phyloP scores from a whole-genome alignment of 2,888 invertebrate genomes.

The Amiota communis region DNA sequence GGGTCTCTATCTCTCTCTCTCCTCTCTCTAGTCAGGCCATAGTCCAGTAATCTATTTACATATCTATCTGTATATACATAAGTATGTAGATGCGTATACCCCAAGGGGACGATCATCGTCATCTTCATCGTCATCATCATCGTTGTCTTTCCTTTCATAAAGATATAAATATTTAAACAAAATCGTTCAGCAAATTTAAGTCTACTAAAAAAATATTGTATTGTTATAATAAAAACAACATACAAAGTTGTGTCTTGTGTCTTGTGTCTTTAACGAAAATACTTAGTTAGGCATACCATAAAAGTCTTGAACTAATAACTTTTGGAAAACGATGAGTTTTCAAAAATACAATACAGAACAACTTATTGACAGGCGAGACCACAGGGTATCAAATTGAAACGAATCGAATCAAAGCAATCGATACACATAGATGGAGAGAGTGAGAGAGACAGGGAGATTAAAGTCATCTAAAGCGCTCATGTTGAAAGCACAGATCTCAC shows the following conservation, averaged over 20 bases:
- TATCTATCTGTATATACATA: neutral
- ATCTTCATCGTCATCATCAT: no score
- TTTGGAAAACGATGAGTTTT: constrained; percentile 63
- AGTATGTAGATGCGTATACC: no score
- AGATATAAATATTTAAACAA: constrained; percentile 20
- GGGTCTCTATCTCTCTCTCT: neutral
- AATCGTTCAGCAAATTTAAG: neutral
- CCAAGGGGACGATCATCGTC: no score
- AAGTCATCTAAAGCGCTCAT: constrained; percentile 48
- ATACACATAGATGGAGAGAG: neutral
- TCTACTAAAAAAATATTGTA: neutral
- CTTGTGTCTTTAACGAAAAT: no score
- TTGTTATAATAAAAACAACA: no score
- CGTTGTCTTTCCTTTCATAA: neutral
- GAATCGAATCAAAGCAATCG: constrained; percentile 7
- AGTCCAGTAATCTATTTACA: neutral
- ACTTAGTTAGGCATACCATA: no score
- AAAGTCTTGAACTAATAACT: constrained; percentile 53
- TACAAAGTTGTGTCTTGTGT: no score
- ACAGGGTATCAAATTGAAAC: constrained; percentile 12
- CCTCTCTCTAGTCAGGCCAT: neutral
- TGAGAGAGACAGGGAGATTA: no score
- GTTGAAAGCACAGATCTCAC: constrained; percentile 61
- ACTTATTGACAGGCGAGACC: constrained; percentile 29
- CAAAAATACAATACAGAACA: constrained; percentile 47